Evolutionary conservation across 1,140 invertebrate species (phyloP).

Genomic region (Drosophila rhopaloa): DNA sequence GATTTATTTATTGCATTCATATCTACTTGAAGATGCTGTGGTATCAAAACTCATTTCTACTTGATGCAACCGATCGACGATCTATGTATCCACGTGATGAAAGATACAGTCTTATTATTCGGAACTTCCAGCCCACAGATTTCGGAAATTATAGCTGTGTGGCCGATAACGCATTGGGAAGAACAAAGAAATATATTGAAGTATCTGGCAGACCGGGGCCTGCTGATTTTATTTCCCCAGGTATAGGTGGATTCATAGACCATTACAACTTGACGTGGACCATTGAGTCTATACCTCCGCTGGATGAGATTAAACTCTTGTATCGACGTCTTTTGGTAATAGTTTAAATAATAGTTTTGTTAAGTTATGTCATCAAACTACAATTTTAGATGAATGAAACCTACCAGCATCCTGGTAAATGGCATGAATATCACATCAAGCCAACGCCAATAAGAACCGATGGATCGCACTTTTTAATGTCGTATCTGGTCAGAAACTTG

Average conservation of each 20-base stretch:
- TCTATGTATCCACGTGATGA: conserved; percentile 86
- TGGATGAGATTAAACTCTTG: conserved; percentile 86
- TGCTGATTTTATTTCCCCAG: conserved; percentile 85
- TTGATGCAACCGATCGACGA: conserved; percentile 86
- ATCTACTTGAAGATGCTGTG: conserved; percentile 85
- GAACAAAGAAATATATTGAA: conserved; percentile 85
- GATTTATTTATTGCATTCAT: neutral
- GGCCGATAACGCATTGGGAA: conserved; percentile 85
- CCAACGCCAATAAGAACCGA: conserved; percentile 75
- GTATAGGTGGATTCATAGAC: conserved; percentile 84
- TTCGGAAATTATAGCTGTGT: conserved; percentile 87
- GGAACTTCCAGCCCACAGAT: conserved; percentile 86
- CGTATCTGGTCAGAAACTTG: conserved; percentile 86
- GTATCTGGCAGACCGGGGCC: conserved; percentile 85
- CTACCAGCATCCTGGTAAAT: conserved; percentile 85
- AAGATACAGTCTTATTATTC: conserved; percentile 86
- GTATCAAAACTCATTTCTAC: conserved; percentile 87
- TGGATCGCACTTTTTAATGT: conserved; percentile 83
- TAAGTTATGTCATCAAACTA: neutral
- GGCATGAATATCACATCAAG: conserved; percentile 85
- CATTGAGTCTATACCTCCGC: conserved; percentile 86
- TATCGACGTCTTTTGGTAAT: conserved; percentile 86
- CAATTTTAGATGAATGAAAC: conserved; percentile 85
- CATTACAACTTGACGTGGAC: conserved; percentile 87
- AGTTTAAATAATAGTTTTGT: neutral